phyloP scores from a whole-genome alignment of 2,797 vertebrate species.

The Mallotus villosus region DNA sequence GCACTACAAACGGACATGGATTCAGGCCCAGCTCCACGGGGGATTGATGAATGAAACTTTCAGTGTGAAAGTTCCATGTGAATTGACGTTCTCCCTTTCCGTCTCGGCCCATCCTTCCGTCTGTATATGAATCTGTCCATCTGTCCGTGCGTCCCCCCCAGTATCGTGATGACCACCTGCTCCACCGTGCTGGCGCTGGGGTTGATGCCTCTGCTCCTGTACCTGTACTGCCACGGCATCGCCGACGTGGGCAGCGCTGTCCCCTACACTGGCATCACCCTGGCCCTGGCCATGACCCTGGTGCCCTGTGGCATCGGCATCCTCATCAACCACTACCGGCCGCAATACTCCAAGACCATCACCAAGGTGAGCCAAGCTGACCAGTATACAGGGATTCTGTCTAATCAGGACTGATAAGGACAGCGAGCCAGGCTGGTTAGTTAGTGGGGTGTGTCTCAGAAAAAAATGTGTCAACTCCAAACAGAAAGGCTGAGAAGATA shows the following conservation, averaged over 20 bases:
- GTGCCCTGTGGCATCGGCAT: slow-evolving; percentile 76
- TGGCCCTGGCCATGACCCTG: slow-evolving; percentile 70
- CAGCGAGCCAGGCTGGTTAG: too few relatives aligned
- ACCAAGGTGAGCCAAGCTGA: slow-evolving; percentile 69
- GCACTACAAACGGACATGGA: too few relatives aligned
- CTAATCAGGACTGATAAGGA: too few relatives aligned
- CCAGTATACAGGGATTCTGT: not conserved
- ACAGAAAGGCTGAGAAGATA: too few relatives aligned
- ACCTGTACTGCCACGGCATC: slow-evolving; percentile 77
- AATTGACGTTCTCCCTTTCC: too few relatives aligned
- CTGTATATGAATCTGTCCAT: too few relatives aligned
- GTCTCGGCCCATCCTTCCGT: too few relatives aligned
- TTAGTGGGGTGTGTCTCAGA: too few relatives aligned
- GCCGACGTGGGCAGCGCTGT: slow-evolving; percentile 64
- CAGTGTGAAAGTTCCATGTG: too few relatives aligned
- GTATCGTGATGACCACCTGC: slow-evolving; percentile 82
- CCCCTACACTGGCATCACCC: slow-evolving; percentile 73
- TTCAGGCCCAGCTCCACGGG: too few relatives aligned
- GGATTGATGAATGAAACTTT: too few relatives aligned
- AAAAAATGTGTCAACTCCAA: too few relatives aligned
- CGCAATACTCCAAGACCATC: slow-evolving; percentile 68
- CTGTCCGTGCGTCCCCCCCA: slow-evolving; percentile 36
- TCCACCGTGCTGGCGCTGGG: slow-evolving; percentile 77
- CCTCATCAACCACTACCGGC: slow-evolving; percentile 75
- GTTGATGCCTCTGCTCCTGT: slow-evolving; percentile 85